These are phyloP conservation scores for Cyanoderma ruficeps DNA, from an alignment of 2,113 vertebrate genomes.

Conservation along the genomic window DNA sequence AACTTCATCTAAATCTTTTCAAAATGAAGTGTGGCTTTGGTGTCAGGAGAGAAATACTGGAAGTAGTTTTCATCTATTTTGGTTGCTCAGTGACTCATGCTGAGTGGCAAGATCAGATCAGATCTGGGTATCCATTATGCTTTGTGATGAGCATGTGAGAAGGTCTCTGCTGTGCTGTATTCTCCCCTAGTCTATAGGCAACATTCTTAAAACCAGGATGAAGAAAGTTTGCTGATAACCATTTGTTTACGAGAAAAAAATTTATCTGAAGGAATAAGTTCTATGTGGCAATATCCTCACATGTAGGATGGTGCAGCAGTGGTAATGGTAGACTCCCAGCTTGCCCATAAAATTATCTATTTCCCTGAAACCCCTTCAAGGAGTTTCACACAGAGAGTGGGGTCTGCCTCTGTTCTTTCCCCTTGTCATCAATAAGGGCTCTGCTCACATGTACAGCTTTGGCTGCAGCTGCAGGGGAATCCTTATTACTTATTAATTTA, in stretches of 20 bases:
- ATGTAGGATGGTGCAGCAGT: not conserved
- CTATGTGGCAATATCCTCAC: not conserved
- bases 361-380: not conserved
- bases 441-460: not conserved
- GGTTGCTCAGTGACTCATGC: not conserved
- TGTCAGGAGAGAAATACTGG: not conserved
- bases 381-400: not conserved
- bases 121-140: not conserved
- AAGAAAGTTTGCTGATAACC: not conserved
- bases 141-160: not conserved
- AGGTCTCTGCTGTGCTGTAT: not conserved
- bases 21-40: not conserved
- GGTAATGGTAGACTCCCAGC: not conserved
- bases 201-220: not conserved
- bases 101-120: not conserved
- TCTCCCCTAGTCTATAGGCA: not conserved
- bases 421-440: not conserved
- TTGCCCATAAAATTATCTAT: not conserved
- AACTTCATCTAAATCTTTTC: constrained; percentile 18
- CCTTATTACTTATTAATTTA: not conserved
- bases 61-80: not conserved
- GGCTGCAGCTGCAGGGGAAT: not conserved
- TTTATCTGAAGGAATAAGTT: not conserved
- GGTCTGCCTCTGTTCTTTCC: not conserved
- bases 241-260: not conserved